Evolutionary conservation across 1,140 invertebrate genomes (phyloP), one percentile per base, ranked within the genome.

Genomic region (Venustaconcha ellipsiformis): DNA sequence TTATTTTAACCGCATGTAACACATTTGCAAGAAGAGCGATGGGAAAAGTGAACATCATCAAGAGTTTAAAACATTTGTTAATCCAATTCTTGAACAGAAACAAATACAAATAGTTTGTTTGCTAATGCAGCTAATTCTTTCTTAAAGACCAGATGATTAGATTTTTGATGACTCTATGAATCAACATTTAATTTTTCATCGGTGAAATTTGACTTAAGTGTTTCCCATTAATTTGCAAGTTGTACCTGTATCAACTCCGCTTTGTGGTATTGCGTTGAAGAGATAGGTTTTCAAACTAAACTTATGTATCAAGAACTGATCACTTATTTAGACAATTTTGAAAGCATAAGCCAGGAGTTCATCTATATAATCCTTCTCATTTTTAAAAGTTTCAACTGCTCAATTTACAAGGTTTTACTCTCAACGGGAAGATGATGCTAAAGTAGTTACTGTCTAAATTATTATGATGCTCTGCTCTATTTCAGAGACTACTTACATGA

Each of bases 201-300:
- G 37, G 74, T 76, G 14, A 30, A 65, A 13, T 26, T 26, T 76
- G 67, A 76, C 26, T 57, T 76, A 18, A 37, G 65, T 30, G 67
- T 76, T 14, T 60, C 74, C 56, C 30, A 58, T 20, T 76, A 70
- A 17, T 30, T 70, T 20, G 55, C 59, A 65, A 67, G 60, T 14
- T 59, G 64, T n/a, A 55, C 26, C 57, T 56, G 70, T 6, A 37
- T 70, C 5, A 76, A 59, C 57, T 67, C 37, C 23, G 67, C 74
- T 23, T 65, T 76, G 23, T 76, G 74, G 74, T 76, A 26, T n/a
- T 63, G 70, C 1, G 18, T 76, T 23, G 74, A 76, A 70, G 74
- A 70, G 18, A 70, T 17, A 70, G 70, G 20, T 55, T 76, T n/a
- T 67, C n/a, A 76, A 15, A 70, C 70, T 62, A 76, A 76, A 55